These are phyloP conservation scores for Bolinopsis microptera DNA, from an alignment of 37 sponge, comb jelly and placozoan genomes.

Conservation along the genomic window DNA sequence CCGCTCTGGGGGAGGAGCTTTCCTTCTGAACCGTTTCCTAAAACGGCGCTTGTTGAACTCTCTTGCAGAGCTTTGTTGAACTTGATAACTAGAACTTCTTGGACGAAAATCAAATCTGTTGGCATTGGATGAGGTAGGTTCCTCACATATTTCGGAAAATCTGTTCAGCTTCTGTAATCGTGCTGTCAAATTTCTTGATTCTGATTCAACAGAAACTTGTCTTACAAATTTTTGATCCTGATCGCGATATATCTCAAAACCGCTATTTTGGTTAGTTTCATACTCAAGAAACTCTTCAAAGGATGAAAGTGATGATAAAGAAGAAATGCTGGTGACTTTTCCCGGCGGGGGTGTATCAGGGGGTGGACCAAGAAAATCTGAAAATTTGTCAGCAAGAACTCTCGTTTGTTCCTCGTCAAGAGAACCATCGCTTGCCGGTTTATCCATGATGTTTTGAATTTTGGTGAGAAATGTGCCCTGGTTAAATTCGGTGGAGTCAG, in stretches of 20 bases:
- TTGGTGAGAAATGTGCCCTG: background rate
- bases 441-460: background rate
- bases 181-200: background rate
- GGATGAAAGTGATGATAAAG: background rate
- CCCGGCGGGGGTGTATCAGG: background rate
- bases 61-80: background rate
- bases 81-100: no score
- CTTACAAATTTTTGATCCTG: background rate
- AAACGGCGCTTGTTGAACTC: background rate
- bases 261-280: background rate
- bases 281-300: background rate
- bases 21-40: background rate
- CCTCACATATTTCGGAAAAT: background rate
- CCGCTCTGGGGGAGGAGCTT: background rate
- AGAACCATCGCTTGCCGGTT: background rate
- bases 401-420: background rate
- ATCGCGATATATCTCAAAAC: background rate
- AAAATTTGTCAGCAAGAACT: background rate
- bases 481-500: background rate
- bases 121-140: background rate
- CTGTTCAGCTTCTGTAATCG: background rate
- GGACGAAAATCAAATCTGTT: no score
- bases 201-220: background rate
- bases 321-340: background rate
- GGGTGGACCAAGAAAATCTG: background rate